These are phyloP conservation scores for Luperina nickerlii DNA, from an alignment of 2,888 invertebrate species.

Conservation along the genomic window DNA sequence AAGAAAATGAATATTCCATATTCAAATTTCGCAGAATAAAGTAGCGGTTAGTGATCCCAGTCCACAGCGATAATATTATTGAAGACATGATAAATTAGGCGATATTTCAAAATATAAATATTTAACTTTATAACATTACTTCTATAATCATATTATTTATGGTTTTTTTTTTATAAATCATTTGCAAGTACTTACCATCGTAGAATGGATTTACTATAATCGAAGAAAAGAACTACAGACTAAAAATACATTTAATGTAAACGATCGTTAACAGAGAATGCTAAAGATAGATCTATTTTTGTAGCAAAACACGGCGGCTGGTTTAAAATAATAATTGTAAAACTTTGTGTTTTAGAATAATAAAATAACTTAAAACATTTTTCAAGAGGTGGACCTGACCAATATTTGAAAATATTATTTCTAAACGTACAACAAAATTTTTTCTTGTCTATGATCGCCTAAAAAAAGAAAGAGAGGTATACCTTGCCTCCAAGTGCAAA, in stretches of 20 bases:
- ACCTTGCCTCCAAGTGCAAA: slow-evolving; percentile 30
- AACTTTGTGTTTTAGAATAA: neutral
- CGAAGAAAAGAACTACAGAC: neutral
- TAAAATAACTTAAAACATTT: neutral
- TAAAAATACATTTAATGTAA: neutral
- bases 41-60: neutral
- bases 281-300: neutral
- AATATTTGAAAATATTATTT: neutral
- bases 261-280: neutral
- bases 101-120: neutral
- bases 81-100: too few species aligned
- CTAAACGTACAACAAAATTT: slow-evolving; percentile 40
- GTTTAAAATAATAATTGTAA: neutral
- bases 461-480: slow-evolving; percentile 32
- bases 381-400: neutral
- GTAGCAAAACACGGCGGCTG: neutral
- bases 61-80: neutral
- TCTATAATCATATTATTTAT: too few species aligned
- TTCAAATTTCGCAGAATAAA: slow-evolving; percentile 1
- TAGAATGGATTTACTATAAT: neutral
- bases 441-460: slow-evolving; percentile 30
- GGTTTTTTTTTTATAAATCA: neutral
- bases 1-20: neutral
- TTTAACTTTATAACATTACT: neutral
- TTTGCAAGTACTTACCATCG: too few species aligned